Evolutionary conservation across 1,140 invertebrate species (phyloP).

Genomic region (Drosophila prosaltans): DNA sequence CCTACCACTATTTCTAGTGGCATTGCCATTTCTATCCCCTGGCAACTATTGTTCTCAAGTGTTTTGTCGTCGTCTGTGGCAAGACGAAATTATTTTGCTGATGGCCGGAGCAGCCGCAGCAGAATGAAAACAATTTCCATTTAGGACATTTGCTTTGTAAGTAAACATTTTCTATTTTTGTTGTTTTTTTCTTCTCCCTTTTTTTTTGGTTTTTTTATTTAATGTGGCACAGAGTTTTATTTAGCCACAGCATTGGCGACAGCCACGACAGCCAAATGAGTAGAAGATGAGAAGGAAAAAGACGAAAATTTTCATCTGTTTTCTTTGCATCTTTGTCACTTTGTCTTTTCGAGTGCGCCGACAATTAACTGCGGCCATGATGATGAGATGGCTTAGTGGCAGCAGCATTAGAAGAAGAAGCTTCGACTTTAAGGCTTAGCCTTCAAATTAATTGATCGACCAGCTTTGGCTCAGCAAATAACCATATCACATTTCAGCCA

Average conservation of each 20-base stretch:
- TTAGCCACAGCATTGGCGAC: slow-evolving; percentile 41
- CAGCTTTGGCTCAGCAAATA: slow-evolving; percentile 38
- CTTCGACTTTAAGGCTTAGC: slow-evolving; percentile 62
- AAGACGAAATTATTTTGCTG: slow-evolving; percentile 68
- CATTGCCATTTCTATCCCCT: slow-evolving; percentile 28
- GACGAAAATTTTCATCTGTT: slow-evolving; percentile 31
- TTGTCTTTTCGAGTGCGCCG: slow-evolving; percentile 39
- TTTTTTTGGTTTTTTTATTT: slow-evolving; percentile 14
- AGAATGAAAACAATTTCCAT: slow-evolving; percentile 76
- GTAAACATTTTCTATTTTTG: slow-evolving; percentile 64
- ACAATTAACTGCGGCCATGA: slow-evolving; percentile 57
- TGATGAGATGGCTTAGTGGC: slow-evolving; percentile 6
- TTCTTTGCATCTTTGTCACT: slow-evolving; percentile 33
- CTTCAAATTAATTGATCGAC: slow-evolving; percentile 68
- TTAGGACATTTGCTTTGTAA: slow-evolving; percentile 57
- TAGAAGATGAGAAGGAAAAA: slow-evolving; percentile 9
- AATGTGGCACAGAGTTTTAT: slow-evolving; percentile 43
- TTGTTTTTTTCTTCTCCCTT: neutral
- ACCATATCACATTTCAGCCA: slow-evolving; percentile 73
- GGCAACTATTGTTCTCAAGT: slow-evolving; percentile 74
- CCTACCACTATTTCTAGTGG: neutral
- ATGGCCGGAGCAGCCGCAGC: slow-evolving; percentile 52
- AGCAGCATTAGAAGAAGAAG: slow-evolving; percentile 16
- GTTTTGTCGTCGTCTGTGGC: slow-evolving; percentile 68
- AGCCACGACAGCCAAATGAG: slow-evolving; percentile 58